A percentile compares a stretch with the other conserved stretches of the same genome.
phyloP scores from a whole-genome alignment of 2,113 vertebrate species.

The Odocoileus hemionus region DNA sequence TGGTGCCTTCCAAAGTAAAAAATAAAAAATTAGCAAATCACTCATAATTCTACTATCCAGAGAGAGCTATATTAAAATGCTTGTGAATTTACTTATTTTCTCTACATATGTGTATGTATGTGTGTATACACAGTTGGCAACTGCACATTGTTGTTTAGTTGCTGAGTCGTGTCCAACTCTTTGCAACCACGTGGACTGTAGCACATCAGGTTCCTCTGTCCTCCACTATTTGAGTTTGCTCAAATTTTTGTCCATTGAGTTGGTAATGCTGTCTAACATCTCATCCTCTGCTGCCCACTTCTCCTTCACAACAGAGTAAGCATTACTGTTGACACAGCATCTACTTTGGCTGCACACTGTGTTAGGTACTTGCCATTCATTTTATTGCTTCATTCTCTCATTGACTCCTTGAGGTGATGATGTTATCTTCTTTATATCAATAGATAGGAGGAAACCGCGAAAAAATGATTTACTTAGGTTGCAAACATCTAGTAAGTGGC shows the following conservation, averaged over 20 bases:
- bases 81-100: constrained; percentile 14
- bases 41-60: background rate
- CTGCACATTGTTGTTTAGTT: background rate
- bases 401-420: background rate
- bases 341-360: background rate
- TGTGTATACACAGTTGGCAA: background rate
- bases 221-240: background rate
- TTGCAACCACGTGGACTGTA: background rate
- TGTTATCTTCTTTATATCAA: background rate
- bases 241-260: background rate
- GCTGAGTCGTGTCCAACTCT: background rate
- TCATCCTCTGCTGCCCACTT: background rate
- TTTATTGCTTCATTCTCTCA: background rate
- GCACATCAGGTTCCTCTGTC: background rate
- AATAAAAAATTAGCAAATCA: background rate
- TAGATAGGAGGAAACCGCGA: background rate
- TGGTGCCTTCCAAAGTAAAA: background rate
- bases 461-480: background rate
- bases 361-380: background rate
- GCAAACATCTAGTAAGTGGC: background rate
- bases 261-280: background rate
- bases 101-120: background rate
- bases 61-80: background rate
- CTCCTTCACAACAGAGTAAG: background rate
- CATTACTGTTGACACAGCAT: background rate